Percentiles rank a stretch among this genome's conserved stretches.
These are phyloP conservation scores for Acholoe squamosa DNA, from an alignment of 2,888 invertebrate species.

Conservation along the genomic window DNA sequence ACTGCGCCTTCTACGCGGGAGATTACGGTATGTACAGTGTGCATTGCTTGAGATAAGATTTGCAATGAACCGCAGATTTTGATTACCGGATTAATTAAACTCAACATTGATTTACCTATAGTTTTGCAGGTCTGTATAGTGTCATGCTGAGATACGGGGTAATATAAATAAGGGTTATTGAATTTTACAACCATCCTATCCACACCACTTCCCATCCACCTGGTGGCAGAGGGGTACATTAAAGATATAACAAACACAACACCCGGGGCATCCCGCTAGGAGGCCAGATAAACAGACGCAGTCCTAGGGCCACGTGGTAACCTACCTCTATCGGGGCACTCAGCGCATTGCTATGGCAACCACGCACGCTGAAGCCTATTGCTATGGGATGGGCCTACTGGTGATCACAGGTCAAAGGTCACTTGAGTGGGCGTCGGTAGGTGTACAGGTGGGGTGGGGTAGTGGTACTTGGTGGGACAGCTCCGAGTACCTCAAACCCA, in stretches of 20 bases:
- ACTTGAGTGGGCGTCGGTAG: neutral
- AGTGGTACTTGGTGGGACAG: neutral
- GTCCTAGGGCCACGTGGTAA: neutral
- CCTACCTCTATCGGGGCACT: neutral
- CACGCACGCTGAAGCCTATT: neutral
- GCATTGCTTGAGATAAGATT: no score
- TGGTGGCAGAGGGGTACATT: neutral
- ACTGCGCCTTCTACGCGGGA: no score
- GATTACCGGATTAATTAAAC: no score
- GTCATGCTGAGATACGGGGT: no score
- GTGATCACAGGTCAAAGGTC: conserved; percentile 1
- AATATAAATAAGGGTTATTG: no score
- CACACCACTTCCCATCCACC: neutral
- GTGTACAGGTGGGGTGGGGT: neutral
- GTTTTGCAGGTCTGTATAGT: no score
- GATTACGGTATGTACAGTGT: no score
- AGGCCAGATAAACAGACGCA: conserved; percentile 13
- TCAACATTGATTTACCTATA: no score
- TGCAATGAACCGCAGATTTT: no score
- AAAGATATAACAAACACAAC: conserved; percentile 13
- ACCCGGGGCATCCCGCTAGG: neutral
- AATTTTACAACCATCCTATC: neutral
- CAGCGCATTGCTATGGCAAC: conserved; percentile 21
- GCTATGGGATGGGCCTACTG: neutral
- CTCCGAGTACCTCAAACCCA: no score